Evolutionary conservation across 2,888 invertebrate genomes (phyloP), one percentile per base, ranked within the genome.

Genomic region (Zygothrica quintamaculata): DNA sequence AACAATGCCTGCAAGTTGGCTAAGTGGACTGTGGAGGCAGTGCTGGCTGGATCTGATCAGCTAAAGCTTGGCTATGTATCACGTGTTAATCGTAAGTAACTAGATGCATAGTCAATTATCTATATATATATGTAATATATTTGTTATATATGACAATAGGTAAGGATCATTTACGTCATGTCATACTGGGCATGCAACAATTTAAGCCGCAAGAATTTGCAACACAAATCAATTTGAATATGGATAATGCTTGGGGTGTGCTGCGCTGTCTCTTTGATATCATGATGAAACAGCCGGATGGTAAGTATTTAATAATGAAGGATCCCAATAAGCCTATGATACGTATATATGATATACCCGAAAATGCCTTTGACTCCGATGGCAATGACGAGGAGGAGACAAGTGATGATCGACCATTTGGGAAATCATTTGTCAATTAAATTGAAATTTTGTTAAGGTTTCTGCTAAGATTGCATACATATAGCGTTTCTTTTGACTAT

Each of bases 241-340:
- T 99, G 98, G 99, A 99, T 91, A 99, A 99, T 92, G 98, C 98
- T 1, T 99, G 99, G 99, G 99, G 98, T 71, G 97, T 99, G 60
- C 92, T 99, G 65, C 94, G 99, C 11, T 99, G 98, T 91, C 97
- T 99, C 88, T 96, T 99, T 79, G 99, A 99, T 87, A 96, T 98
- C 69, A 97, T 98, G 87, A 97, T 98, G 96, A 98, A 98, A 91
- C 97, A 98, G 91, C 96, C 97, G 88, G 98, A 98, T 89, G 99
- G 99, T 70, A 96, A 96, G 91, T 99, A 98, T 92, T 93, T 99
- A 87, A 98, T 99, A 78, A 97, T 99, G 97, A 99, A 99, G 92
- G 99, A 99, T 92, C 99, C 99, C 2, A 99, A 99, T 92, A 99
- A 99, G 94, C 98, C 98, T 0, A 95, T 99, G 93, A 97, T 99